These are phyloP conservation scores for Dipodomys ordii DNA, from an alignment of 2,113 vertebrate genomes.

Conservation along the genomic window DNA sequence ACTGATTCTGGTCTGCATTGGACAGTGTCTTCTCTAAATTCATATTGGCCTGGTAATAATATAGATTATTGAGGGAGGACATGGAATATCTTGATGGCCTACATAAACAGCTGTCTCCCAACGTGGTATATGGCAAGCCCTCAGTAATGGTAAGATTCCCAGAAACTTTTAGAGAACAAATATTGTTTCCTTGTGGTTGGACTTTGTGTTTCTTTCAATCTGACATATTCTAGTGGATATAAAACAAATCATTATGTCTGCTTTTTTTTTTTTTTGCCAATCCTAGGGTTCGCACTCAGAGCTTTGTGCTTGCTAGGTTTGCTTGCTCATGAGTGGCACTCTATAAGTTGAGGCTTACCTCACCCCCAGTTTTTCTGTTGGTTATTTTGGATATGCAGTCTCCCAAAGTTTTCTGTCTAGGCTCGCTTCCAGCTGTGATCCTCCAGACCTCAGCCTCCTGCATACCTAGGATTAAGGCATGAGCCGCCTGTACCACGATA, in stretches of 20 bases:
- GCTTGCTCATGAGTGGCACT: too few relatives aligned
- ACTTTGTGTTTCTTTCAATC: neutral
- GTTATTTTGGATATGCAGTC: too few relatives aligned
- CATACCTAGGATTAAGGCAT: too few relatives aligned
- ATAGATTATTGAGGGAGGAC: neutral
- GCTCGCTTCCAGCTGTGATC: too few relatives aligned
- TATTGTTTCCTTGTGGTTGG: neutral
- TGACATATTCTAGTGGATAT: neutral
- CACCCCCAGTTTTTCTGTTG: too few relatives aligned
- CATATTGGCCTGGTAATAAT: conserved; percentile 14
- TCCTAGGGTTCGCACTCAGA: too few relatives aligned
- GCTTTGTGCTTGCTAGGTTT: too few relatives aligned
- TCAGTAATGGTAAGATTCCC: neutral
- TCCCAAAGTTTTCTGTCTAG: too few relatives aligned
- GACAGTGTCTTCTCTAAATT: conserved; percentile 40
- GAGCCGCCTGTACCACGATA: too few relatives aligned
- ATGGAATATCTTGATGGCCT: neutral
- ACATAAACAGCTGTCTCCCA: neutral
- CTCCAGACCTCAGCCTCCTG: too few relatives aligned
- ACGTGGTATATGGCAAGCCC: neutral
- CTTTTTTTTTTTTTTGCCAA: neutral
- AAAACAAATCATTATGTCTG: neutral
- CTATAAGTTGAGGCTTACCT: too few relatives aligned
- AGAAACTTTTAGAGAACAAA: neutral
- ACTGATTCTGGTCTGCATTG: neutral